These are phyloP conservation scores for Chloebia gouldiae DNA, from an alignment of 2,113 vertebrate species.

Conservation along the genomic window DNA sequence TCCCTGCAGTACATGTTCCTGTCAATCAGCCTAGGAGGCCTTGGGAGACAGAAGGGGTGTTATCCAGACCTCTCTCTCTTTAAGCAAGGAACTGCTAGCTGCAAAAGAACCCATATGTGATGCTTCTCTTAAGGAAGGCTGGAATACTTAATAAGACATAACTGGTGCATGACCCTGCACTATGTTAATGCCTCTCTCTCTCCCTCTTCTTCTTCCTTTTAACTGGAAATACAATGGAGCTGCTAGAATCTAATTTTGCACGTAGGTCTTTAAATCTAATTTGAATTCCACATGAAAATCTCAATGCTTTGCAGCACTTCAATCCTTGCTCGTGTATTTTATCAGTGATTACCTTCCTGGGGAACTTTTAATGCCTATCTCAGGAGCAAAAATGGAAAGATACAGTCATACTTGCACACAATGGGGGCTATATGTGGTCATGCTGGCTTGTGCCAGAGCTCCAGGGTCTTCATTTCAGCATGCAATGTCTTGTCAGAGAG, in stretches of 20 bases:
- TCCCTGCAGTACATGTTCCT: constrained; percentile 7
- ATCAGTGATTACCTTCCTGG: background rate
- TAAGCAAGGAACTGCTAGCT: constrained; percentile 39
- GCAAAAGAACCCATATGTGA: constrained; percentile 58
- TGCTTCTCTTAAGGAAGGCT: constrained; percentile 49
- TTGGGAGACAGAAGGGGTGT: constrained; percentile 58
- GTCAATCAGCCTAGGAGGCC: constrained; percentile 49
- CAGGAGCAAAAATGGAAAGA: background rate
- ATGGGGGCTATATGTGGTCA: background rate
- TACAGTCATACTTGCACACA: background rate
- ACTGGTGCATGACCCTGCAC: constrained; percentile 33
- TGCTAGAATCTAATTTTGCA: background rate
- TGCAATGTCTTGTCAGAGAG: background rate
- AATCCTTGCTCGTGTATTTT: background rate
- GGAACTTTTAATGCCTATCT: background rate
- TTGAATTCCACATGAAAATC: constrained; percentile 15
- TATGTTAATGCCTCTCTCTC: background rate
- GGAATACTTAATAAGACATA: constrained; percentile 59
- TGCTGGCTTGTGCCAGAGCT: background rate
- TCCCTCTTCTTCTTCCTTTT: constrained; percentile 9
- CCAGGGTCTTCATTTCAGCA: background rate
- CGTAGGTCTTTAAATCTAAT: background rate
- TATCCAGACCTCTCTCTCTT: constrained; percentile 49
- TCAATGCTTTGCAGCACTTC: background rate
- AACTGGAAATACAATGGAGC: constrained; percentile 8